Evolutionary conservation across 35 echinoderm and acorn worm genomes (phyloP), one percentile per base, ranked within the genome.

Genomic region (Anneissia japonica): DNA sequence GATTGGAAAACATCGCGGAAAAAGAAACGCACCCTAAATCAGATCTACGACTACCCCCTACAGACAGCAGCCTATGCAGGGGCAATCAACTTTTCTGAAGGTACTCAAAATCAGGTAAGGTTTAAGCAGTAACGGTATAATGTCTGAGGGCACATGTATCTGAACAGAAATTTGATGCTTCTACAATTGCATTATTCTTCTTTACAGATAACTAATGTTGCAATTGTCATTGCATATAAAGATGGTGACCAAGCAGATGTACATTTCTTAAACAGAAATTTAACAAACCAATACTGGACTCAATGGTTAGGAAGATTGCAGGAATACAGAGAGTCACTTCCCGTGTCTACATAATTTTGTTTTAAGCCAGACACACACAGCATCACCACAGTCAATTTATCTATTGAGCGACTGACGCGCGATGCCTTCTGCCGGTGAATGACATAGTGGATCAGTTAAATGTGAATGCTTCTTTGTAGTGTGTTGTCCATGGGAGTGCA

Each of bases 11-110:
- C 79, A 37, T 81, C 79, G 0, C 9, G 38, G 36, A 81, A 35
- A 6, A 36, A 17, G 6, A 81, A 81, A 26, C 14, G 35, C 35
- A 81, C 36, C 10, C 37, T 81, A n/a, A 30, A 36, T 3, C 35
- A 39, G 37, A 38, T 16, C 19, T 81, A 37, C 30, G 79, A 81
- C 30, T 81, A 36, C n/a, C 79, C 79, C 0, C 38, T 81, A 26
- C 79, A 81, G 38, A 81, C 79, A 38, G 79, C 79, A 37, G 79
- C 79, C 1, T 81, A 81, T 39, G 38, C 79, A 39, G 79, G 79
- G 4, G 79, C 79, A 14, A 39, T 81, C 34, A 81, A 81, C 79
- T 81, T 81, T 32, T 5, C n/a, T 5, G 26, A 81, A 17, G n/a
- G 3, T 4, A 36, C 38, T 39, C 35, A 39, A 38, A 0, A 38